A percentile compares a stretch with the other conserved stretches of the same genome.
Evolutionary conservation across 1,140 invertebrate genomes (phyloP).

Genomic region (Subanguina moxae): DNA sequence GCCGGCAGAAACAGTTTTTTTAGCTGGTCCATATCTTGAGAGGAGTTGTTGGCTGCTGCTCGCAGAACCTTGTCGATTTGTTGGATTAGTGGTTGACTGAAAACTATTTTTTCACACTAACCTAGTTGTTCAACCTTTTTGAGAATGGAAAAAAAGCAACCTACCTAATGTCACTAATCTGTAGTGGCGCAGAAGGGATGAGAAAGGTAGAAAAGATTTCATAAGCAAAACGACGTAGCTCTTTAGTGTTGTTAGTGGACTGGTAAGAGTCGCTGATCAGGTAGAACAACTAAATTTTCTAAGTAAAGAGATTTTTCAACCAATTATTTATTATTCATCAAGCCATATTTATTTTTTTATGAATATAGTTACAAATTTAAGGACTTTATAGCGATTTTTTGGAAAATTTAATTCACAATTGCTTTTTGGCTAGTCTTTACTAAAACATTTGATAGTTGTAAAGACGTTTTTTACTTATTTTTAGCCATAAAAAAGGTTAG

Average conservation of each 20-base stretch:
- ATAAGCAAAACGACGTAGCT: constrained; percentile 91
- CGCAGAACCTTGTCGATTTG: constrained; percentile 43
- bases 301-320: no score
- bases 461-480: no score
- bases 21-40: constrained; percentile 70
- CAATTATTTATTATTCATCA: no score
- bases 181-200: constrained; percentile 71
- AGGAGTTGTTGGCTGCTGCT: constrained; percentile 13
- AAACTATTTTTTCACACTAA: constrained; percentile 65
- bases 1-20: constrained; percentile 82
- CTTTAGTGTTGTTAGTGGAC: constrained; percentile 74
- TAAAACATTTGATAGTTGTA: no score
- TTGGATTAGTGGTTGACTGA: constrained; percentile 42
- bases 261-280: constrained; percentile 76
- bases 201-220: constrained; percentile 94
- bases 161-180: constrained; percentile 28
- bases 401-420: no score
- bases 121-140: constrained; percentile 13
- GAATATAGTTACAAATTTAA: no score
- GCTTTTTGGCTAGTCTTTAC: no score
- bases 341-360: no score
- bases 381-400: neutral
- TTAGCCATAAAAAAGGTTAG: no score
- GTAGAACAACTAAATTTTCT: constrained; percentile 71
- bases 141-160: neutral